These are phyloP conservation scores for Rhinophrynus dorsalis DNA, from an alignment of 2,797 vertebrate species.

Conservation along the genomic window DNA sequence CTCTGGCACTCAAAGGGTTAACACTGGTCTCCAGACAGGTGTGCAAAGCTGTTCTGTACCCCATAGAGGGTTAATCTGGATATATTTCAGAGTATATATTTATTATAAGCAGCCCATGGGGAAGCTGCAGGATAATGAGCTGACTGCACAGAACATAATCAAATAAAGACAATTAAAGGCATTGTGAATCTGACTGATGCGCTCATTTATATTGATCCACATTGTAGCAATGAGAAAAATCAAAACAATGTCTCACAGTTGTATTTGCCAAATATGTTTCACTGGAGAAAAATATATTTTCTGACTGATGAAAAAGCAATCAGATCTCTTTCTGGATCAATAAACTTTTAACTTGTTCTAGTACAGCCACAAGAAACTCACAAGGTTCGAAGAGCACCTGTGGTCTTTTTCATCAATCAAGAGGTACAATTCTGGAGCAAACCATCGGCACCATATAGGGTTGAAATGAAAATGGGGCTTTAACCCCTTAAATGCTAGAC, in stretches of 20 bases:
- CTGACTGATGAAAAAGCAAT: slow-evolving; percentile 27
- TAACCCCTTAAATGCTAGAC: too few relatives aligned
- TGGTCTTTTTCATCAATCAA: background rate
- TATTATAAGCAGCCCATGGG: too few relatives aligned
- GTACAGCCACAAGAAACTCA: background rate
- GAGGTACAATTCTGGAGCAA: too few relatives aligned
- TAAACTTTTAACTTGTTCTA: slow-evolving; percentile 20
- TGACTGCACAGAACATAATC: background rate
- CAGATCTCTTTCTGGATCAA: slow-evolving; percentile 22
- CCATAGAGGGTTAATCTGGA: too few relatives aligned
- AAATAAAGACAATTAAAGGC: background rate
- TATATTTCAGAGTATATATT: too few relatives aligned
- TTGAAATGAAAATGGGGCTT: too few relatives aligned
- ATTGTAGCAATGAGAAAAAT: background rate
- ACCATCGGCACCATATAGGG: too few relatives aligned
- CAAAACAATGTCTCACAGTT: background rate
- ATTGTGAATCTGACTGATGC: background rate
- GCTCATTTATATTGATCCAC: slow-evolving; percentile 18
- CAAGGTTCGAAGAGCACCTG: background rate
- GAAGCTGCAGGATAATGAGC: too few relatives aligned
- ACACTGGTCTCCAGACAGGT: too few relatives aligned
- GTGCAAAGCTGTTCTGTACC: too few relatives aligned
- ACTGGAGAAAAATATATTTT: slow-evolving; percentile 21
- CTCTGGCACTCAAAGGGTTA: too few relatives aligned
- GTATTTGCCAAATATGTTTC: slow-evolving; percentile 23